A percentile compares a stretch with the other conserved stretches of the same genome.
Evolutionary conservation across 2,888 invertebrate genomes (phyloP).

Genomic region (Byasa hedistus): DNA sequence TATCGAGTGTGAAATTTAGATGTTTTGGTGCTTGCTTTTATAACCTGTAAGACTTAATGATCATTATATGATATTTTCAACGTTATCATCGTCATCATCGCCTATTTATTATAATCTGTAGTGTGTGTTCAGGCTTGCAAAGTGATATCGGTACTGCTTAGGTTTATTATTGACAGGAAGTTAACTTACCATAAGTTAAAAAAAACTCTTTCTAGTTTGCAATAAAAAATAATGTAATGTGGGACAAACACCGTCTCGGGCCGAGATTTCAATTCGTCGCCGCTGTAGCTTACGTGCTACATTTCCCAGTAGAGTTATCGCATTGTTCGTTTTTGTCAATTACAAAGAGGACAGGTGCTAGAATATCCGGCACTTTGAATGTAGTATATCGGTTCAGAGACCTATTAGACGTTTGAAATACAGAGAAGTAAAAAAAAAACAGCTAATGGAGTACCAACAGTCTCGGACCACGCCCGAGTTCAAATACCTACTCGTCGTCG

Average conservation of each 20-base stretch:
- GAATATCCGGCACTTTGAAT: constrained; percentile 11
- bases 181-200: background rate
- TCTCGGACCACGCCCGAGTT: constrained; percentile 13
- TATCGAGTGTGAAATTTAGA: too few species aligned
- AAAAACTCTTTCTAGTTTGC: background rate
- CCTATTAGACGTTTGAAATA: constrained; percentile 13
- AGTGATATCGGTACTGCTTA: too few species aligned
- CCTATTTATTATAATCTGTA: too few species aligned
- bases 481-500: constrained; percentile 21
- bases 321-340: constrained; percentile 20
- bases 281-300: background rate
- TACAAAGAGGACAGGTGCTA: constrained; percentile 14
- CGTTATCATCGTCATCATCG: too few species aligned
- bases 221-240: background rate
- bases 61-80: too few species aligned
- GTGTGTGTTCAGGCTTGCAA: too few species aligned
- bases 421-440: constrained; percentile 27
- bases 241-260: constrained; percentile 5
- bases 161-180: background rate
- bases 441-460: constrained; percentile 10
- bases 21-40: too few species aligned
- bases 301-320: constrained; percentile 5
- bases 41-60: too few species aligned
- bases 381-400: constrained; percentile 25
- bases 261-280: background rate